phyloP scores from a whole-genome alignment of 1,140 invertebrate genomes.

The Drosophila nebulosa region DNA sequence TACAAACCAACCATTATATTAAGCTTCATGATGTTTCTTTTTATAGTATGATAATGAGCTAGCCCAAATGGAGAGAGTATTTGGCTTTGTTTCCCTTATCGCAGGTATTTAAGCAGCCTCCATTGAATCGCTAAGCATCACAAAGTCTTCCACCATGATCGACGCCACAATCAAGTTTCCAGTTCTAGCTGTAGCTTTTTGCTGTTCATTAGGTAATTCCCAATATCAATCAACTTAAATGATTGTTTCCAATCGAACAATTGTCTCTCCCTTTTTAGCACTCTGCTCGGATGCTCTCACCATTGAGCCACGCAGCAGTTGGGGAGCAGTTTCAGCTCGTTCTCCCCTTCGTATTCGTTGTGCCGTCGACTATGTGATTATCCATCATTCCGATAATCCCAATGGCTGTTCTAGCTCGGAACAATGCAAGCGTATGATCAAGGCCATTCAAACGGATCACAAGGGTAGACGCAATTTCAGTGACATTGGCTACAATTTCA shows the following conservation, averaged over 20 bases:
- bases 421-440: slow-evolving; percentile 83
- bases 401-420: slow-evolving; percentile 82
- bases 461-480: slow-evolving; percentile 84
- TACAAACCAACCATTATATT: too few relatives aligned
- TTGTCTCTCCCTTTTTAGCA: slow-evolving; percentile 14
- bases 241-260: background rate
- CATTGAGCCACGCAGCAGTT: slow-evolving; percentile 73
- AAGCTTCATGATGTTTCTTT: too few relatives aligned
- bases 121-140: background rate
- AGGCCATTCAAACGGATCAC: slow-evolving; percentile 83
- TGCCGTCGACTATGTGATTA: slow-evolving; percentile 87
- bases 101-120: slow-evolving; percentile 50
- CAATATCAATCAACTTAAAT: background rate
- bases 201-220: slow-evolving; percentile 46
- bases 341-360: slow-evolving; percentile 60
- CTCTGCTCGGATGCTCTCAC: slow-evolving; percentile 37
- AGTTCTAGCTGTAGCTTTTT: slow-evolving; percentile 26
- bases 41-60: too few relatives aligned
- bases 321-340: slow-evolving; percentile 64
- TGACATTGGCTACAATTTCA: slow-evolving; percentile 87
- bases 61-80: background rate
- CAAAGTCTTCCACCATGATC: slow-evolving; percentile 33
- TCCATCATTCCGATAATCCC: slow-evolving; percentile 87
- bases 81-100: background rate
- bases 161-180: slow-evolving; percentile 34